Percentiles rank a stretch among this genome's conserved stretches.
phyloP scores from a whole-genome alignment of 2,888 invertebrate genomes.

The Idaea aversata region DNA sequence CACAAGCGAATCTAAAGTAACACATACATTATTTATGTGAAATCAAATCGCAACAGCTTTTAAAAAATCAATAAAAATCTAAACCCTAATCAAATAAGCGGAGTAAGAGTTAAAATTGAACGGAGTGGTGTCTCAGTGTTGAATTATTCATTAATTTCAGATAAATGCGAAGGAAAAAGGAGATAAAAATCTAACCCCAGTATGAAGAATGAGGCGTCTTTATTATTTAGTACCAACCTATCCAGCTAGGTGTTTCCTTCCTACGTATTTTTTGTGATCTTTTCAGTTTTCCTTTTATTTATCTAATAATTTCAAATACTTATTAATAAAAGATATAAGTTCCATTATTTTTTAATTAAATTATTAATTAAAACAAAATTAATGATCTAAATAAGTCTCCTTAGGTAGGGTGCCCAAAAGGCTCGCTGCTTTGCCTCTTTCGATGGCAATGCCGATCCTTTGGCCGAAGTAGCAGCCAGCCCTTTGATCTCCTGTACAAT shows the following conservation, averaged over 20 bases:
- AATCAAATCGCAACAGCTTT: conserved; percentile 39
- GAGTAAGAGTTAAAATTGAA: conserved; percentile 52
- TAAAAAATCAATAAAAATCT: conserved; percentile 46
- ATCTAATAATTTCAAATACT: no score
- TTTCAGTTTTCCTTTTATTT: not conserved
- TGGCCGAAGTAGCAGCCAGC: no score
- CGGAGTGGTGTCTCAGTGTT: conserved; percentile 42
- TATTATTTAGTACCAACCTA: not conserved
- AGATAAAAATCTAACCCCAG: conserved; percentile 20
- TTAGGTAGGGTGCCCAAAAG: no score
- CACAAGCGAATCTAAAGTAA: not conserved
- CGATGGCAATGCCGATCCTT: no score
- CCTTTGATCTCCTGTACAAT: no score
- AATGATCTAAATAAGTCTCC: no score
- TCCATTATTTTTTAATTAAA: no score
- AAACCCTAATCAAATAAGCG: conserved; percentile 54
- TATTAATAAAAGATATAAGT: no score
- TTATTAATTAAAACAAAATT: no score
- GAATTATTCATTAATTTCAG: conserved; percentile 54
- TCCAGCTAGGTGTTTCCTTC: not conserved
- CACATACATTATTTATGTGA: conserved; percentile 50
- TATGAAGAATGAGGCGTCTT: conserved; percentile 1
- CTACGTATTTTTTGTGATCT: not conserved
- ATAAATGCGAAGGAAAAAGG: conserved; percentile 32
- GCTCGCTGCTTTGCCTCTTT: no score